Conservation (phyloP, 2,888 invertebrate species). For the Cacoxenus indagator region DNA sequence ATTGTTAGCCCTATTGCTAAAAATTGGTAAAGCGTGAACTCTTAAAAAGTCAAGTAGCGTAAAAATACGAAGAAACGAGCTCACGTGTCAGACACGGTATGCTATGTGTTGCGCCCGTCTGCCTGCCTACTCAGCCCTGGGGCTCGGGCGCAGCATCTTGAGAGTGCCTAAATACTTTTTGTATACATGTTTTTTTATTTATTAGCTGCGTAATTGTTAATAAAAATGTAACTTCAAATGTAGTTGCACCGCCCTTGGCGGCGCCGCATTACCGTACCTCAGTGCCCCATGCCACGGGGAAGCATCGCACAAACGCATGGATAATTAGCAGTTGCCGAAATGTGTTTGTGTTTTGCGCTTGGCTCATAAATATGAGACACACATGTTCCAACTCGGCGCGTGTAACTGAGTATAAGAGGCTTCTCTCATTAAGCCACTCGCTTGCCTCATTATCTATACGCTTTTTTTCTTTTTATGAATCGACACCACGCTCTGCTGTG, state of each 20-base stretch:
- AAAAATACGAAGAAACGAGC: conserved; percentile 34
- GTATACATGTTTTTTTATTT: conserved; percentile 52
- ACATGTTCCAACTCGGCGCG: conserved; percentile 56
- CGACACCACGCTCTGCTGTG: not conserved
- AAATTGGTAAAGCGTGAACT: conserved; percentile 59
- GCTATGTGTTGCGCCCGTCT: conserved; percentile 33
- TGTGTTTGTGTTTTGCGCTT: conserved; percentile 24
- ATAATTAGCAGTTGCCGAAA: conserved; percentile 23
- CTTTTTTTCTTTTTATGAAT: conserved; percentile 22
- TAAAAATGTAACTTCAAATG: conserved; percentile 29
- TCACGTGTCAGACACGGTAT: conserved; percentile 2
- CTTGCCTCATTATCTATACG: conserved; percentile 53
- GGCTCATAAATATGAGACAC: conserved; percentile 66
- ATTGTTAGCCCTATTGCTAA: conserved; percentile 25
- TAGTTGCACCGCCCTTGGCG: conserved; percentile 1
- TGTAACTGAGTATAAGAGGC: conserved; percentile 21
- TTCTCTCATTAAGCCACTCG: conserved; percentile 52
- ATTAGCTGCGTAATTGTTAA: conserved; percentile 57
- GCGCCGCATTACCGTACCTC: conserved; percentile 12
- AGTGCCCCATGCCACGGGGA: conserved; percentile 20
- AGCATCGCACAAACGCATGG: conserved; percentile 23
- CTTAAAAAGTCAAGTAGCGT: conserved; percentile 69
- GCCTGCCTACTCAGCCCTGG: conserved; percentile 39
- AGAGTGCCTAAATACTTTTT: conserved; percentile 12
- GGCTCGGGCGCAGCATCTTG: conserved; percentile 28